A percentile compares a stretch with the other conserved stretches of the same genome.
These are phyloP conservation scores for Leptinotarsa peninsularis DNA, from an alignment of 2,888 invertebrate genomes.

Conservation along the genomic window DNA sequence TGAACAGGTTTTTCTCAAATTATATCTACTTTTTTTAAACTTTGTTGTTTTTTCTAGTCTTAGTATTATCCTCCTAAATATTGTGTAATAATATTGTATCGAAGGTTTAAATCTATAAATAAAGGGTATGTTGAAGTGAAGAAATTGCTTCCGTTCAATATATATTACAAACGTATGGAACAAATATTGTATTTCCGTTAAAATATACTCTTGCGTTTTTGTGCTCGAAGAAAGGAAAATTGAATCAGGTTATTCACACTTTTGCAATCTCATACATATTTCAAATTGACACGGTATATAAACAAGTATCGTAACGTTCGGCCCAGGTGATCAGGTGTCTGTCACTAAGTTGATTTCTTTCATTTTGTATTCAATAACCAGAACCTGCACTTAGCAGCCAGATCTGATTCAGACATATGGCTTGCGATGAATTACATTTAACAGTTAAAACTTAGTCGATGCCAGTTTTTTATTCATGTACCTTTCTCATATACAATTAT, in stretches of 20 bases:
- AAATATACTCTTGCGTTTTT: neutral
- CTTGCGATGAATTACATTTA: neutral
- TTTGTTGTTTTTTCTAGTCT: too few relatives aligned
- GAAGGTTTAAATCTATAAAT: too few relatives aligned
- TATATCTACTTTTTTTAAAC: too few relatives aligned
- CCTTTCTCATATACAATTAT: too few relatives aligned
- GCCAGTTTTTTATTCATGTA: too few relatives aligned
- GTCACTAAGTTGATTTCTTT: neutral
- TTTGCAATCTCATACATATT: constrained; percentile 10
- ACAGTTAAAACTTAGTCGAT: neutral
- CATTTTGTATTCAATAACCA: constrained; percentile 1
- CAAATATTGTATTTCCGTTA: neutral
- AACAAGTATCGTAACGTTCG: constrained; percentile 6
- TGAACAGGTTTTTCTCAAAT: too few relatives aligned
- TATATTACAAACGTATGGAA: too few relatives aligned
- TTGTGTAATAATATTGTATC: too few relatives aligned
- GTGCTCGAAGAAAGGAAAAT: neutral
- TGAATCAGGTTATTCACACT: constrained; percentile 5
- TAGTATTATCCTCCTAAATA: too few relatives aligned
- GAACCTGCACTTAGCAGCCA: neutral
- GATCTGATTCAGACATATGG: constrained; percentile 12
- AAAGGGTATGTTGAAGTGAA: too few relatives aligned
- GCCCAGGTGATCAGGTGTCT: constrained; percentile 4
- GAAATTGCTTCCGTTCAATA: too few relatives aligned
- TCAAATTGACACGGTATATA: neutral